Evolutionary conservation across 2,797 vertebrate genomes (phyloP).

Genomic region (Lerista edwardsae): DNA sequence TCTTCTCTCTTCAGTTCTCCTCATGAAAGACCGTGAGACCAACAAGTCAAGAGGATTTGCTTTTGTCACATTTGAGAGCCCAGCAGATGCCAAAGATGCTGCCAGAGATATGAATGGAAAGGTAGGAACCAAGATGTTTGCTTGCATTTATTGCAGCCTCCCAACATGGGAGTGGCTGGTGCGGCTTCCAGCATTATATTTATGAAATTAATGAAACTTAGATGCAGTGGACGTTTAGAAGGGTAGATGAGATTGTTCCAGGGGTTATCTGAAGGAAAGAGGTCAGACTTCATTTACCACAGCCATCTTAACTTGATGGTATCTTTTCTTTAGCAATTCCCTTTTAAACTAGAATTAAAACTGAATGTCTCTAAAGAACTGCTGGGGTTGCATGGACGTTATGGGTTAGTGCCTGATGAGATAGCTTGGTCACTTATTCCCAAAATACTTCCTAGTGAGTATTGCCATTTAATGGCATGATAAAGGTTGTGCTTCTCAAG

Average conservation of each 20-base stretch:
- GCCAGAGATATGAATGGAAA: slow-evolving; percentile 98
- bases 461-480: neutral
- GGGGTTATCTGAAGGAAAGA: too few species aligned
- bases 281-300: neutral
- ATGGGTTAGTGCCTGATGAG: too few species aligned
- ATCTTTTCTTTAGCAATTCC: neutral
- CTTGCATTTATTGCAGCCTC: neutral
- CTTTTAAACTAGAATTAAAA: neutral
- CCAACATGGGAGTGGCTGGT: neutral
- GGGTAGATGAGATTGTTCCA: neutral
- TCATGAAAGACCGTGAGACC: slow-evolving; percentile 98
- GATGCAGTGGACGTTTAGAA: neutral
- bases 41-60: slow-evolving; percentile 99
- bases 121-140: slow-evolving; percentile 72
- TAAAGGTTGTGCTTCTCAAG: neutral
- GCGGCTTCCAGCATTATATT: neutral
- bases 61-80: slow-evolving; percentile 95
- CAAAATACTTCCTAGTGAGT: neutral
- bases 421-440: neutral
- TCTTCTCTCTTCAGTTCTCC: slow-evolving; percentile 81
- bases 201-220: neutral
- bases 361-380: neutral
- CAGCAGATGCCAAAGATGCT: slow-evolving; percentile 97
- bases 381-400: neutral
- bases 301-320: neutral